Conservation (phyloP, 2,888 invertebrate species). For the Morpho deidamia region DNA sequence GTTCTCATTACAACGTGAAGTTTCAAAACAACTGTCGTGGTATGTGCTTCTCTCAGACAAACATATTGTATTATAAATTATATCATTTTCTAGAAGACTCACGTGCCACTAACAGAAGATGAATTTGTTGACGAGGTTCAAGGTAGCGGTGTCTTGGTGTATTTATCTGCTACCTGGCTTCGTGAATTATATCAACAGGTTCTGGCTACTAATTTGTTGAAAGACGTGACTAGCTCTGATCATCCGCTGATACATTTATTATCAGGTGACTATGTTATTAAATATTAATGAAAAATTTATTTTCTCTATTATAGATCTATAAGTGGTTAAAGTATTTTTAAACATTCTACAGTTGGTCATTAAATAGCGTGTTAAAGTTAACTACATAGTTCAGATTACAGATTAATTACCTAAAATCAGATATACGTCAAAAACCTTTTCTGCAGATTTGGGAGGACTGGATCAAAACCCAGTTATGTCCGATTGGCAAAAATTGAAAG, state of each 20-base stretch:
- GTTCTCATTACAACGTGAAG: too few relatives aligned
- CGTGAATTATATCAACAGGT: conserved; percentile 94
- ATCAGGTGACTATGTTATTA: conserved; percentile 76
- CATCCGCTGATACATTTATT: conserved; percentile 86
- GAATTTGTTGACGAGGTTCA: conserved; percentile 96
- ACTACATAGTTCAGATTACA: too few relatives aligned
- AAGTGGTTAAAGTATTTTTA: not conserved
- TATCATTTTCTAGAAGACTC: conserved; percentile 41
- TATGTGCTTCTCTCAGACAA: too few relatives aligned
- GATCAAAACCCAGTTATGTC: conserved; percentile 90
- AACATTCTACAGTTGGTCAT: not conserved
- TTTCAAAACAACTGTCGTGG: too few relatives aligned
- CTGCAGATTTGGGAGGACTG: conserved; percentile 87
- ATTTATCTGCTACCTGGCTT: conserved; percentile 95
- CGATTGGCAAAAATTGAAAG: conserved; percentile 91
- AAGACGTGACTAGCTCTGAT: conserved; percentile 82
- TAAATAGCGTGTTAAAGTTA: too few relatives aligned
- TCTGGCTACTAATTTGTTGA: conserved; percentile 84
- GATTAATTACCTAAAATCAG: too few relatives aligned
- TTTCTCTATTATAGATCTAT: not conserved
- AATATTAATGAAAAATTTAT: not conserved
- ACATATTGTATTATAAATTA: too few relatives aligned
- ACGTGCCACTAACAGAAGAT: conserved; percentile 84
- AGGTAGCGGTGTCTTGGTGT: conserved; percentile 94
- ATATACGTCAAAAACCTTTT: too few relatives aligned